These are phyloP conservation scores for Aspiorhynchus laticeps DNA, from an alignment of 2,113 vertebrate species.

Conservation along the genomic window DNA sequence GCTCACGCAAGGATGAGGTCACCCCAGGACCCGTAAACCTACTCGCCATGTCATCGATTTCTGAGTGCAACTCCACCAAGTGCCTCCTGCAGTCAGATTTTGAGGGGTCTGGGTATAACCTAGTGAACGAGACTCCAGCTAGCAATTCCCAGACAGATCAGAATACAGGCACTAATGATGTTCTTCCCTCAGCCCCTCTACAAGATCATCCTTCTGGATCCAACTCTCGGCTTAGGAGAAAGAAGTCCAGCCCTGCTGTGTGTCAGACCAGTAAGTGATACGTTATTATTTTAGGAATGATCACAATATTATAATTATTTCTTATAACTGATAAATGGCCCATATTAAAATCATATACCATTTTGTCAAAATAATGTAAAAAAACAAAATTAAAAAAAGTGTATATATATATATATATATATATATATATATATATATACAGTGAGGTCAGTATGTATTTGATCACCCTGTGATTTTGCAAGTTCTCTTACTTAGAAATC, in stretches of 20 bases:
- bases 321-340: not conserved
- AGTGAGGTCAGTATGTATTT: no score
- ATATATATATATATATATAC: no score
- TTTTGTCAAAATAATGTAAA: not conserved
- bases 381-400: no score
- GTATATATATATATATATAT: no score
- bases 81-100: slow-evolving; percentile 80
- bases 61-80: slow-evolving; percentile 83
- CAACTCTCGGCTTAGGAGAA: slow-evolving; percentile 69
- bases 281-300: not conserved
- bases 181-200: slow-evolving; percentile 30
- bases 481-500: no score
- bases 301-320: not conserved
- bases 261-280: slow-evolving; percentile 71
- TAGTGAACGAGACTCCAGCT: slow-evolving; percentile 48
- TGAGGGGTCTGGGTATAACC: slow-evolving; percentile 57
- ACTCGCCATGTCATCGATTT: slow-evolving; percentile 82
- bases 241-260: slow-evolving; percentile 67
- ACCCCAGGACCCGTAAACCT: slow-evolving; percentile 71
- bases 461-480: no score
- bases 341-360: not conserved
- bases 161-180: slow-evolving; percentile 15
- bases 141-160: slow-evolving; percentile 30
- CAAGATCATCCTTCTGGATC: slow-evolving; percentile 63
- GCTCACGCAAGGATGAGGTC: slow-evolving; percentile 74